phyloP scores from a whole-genome alignment of 2,888 invertebrate genomes.

The Heliconius aoede region DNA sequence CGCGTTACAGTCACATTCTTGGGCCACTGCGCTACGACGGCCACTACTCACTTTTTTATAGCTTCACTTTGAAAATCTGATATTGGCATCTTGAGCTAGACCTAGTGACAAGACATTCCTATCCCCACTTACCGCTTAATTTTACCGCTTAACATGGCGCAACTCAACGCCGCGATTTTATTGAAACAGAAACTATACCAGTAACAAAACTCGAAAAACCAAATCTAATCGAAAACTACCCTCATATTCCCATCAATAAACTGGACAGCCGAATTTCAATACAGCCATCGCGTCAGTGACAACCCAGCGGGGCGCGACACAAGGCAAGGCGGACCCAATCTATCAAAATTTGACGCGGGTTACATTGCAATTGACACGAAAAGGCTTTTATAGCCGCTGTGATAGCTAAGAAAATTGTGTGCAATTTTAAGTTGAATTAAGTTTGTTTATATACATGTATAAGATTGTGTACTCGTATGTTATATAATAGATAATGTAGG shows the following conservation, averaged over 20 bases:
- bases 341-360: slow-evolving; percentile 79
- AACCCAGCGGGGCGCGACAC: slow-evolving; percentile 61
- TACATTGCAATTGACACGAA: slow-evolving; percentile 69
- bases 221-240: neutral
- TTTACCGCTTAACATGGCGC: neutral
- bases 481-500: too few relatives aligned
- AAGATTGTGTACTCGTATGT: too few relatives aligned
- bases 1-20: too few relatives aligned
- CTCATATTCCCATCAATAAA: slow-evolving; percentile 25
- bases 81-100: too few relatives aligned
- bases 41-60: too few relatives aligned
- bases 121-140: too few relatives aligned
- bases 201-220: neutral
- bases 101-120: too few relatives aligned
- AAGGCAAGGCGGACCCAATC: slow-evolving; percentile 67
- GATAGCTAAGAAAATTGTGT: slow-evolving; percentile 14
- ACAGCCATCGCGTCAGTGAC: slow-evolving; percentile 49
- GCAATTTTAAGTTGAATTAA: slow-evolving; percentile 15
- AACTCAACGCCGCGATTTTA: neutral
- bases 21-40: too few relatives aligned
- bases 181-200: too few relatives aligned
- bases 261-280: slow-evolving; percentile 44
- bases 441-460: neutral
- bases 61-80: too few relatives aligned
- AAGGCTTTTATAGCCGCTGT: slow-evolving; percentile 66